phyloP scores from a whole-genome alignment of 1,140 invertebrate species.

The Drosophila prosaltans region DNA sequence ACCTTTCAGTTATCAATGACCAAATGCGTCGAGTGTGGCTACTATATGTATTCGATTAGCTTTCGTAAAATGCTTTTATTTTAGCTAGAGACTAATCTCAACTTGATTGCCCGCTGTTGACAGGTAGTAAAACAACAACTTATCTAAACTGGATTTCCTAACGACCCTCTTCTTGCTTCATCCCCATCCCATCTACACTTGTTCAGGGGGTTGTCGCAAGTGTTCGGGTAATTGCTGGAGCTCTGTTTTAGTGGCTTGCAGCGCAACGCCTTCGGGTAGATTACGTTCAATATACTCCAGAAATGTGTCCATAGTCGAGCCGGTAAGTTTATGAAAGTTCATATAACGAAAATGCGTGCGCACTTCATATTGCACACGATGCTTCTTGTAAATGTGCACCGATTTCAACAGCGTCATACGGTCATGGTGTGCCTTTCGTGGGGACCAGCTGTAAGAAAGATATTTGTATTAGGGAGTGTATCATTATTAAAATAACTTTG shows the following conservation, averaged over 20 bases:
- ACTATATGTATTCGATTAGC: not conserved
- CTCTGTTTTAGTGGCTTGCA: conserved; percentile 95
- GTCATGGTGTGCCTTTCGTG: conserved; percentile 89
- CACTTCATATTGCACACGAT: conserved; percentile 97
- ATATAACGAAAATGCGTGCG: conserved; percentile 96
- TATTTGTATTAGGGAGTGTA: not conserved
- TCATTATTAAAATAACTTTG: too few relatives aligned
- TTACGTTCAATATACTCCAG: conserved; percentile 98
- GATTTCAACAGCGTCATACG: conserved; percentile 93
- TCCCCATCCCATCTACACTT: conserved; percentile 45
- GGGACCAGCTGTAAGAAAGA: conserved; percentile 86
- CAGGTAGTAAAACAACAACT: conserved; percentile 13
- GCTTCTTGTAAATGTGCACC: conserved; percentile 96
- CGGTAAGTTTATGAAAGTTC: conserved; percentile 93
- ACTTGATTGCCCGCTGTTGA: not conserved
- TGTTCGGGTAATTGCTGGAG: conserved; percentile 85
- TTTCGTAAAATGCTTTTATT: conserved; percentile 9
- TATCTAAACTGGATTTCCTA: conserved; percentile 6
- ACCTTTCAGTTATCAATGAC: conserved; percentile 3
- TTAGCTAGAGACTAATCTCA: conserved; percentile 1
- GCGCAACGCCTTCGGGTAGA: conserved; percentile 97
- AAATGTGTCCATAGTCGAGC: conserved; percentile 97
- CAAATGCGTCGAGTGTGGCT: conserved; percentile 12
- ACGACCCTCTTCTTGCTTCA: not conserved
- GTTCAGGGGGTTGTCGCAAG: conserved; percentile 76